A percentile compares a stretch with the other conserved stretches of the same genome.
Evolutionary conservation across 2,113 vertebrate genomes (phyloP).

Genomic region (Leucoraja erinaceus): DNA sequence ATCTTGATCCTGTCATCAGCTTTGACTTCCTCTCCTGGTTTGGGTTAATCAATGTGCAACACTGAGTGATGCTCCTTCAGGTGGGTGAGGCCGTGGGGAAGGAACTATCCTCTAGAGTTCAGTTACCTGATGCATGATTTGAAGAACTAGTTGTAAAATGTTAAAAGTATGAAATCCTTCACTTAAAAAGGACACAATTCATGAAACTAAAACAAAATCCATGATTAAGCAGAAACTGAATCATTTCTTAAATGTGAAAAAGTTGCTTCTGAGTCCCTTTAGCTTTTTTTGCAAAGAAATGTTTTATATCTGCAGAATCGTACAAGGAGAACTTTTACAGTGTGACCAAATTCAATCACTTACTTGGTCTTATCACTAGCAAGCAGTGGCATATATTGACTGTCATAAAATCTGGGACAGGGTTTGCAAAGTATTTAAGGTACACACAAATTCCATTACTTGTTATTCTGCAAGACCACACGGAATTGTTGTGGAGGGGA

Average conservation of each 20-base stretch:
- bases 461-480: not conserved
- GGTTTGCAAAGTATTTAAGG: not conserved
- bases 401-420: not conserved
- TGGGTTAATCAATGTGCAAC: not conserved
- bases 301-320: not conserved
- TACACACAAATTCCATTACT: not conserved
- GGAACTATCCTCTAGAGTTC: not conserved
- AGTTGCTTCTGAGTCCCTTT: not conserved
- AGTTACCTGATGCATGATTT: not conserved
- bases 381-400: not conserved
- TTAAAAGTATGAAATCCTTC: not conserved
- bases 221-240: not conserved
- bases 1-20: not conserved
- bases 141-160: not conserved
- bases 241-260: not conserved
- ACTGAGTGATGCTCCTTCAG: not conserved
- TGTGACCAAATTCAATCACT: not conserved
- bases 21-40: not conserved
- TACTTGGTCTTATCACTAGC: not conserved
- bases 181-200: not conserved
- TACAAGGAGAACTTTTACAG: not conserved
- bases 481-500: not conserved
- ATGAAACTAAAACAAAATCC: not conserved
- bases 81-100: not conserved
- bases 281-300: too few relatives aligned